Evolutionary conservation across 2,113 vertebrate genomes (phyloP), one percentile per base, ranked within the genome.

Genomic region (Muscicapa adusta): DNA sequence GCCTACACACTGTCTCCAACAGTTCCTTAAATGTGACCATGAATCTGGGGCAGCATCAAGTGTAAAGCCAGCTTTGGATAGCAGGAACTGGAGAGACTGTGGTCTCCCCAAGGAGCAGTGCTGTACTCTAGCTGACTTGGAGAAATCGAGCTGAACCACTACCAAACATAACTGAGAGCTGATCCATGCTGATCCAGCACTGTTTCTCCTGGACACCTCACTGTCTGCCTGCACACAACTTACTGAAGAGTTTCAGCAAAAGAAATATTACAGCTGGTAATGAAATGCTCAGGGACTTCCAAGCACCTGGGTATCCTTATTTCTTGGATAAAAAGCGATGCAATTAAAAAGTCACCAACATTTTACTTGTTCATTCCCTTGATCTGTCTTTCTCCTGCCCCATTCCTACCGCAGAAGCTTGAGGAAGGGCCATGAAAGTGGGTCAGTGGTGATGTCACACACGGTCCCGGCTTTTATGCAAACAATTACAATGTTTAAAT

Each of bases 81-180:
- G 25, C 57, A 91, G 81, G 45, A 91, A 54, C 70, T 60, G 53
- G 28, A 38, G 74, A 65, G 65, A 83, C 40, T 31, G 50, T 67
- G 42, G 50, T n/a, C 60, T 90, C 73, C 56, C 10, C 1, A 61
- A 91, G 84, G 51, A 90, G 79, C 61, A 85, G 54, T 31, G 54
- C 51, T 86, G 43, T 33, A 33, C 56, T 72, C 38, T 7, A 92
- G 92, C 75, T 82, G 82, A 53, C 58, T 45, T 68, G 50, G 78
- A 85, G 70, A 80, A 97, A 92, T 66, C 7, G 33, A 88, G 83
- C 78, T 85, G 80, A 72, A 89, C 50, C 68, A 90, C 82, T 88
- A 93, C 73, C 72, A 88, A 73, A 89, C 23, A 71, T 15, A 54
- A 88, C 53, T 45, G 68, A 83, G 89, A 96, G 94, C 63, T 14